A percentile compares a stretch with the other conserved stretches of the same genome.
Conservation (phyloP, 2,113 vertebrate genomes). For the Chloroceryle aenea region DNA sequence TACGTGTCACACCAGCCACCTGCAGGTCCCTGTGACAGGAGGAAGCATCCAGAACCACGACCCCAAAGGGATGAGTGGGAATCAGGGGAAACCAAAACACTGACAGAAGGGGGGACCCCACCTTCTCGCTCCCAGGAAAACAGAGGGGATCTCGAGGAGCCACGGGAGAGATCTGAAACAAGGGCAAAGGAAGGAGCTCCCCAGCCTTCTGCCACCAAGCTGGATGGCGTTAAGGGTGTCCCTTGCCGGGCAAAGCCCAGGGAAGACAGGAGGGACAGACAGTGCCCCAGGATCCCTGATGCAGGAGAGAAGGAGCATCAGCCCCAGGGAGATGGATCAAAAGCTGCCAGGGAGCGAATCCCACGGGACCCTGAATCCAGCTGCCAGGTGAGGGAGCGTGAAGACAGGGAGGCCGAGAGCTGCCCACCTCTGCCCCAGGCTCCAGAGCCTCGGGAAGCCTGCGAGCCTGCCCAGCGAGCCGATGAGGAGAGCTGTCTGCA, state of each 20-base stretch:
- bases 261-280: neutral
- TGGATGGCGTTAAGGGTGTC: neutral
- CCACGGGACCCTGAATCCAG: rapidly evolving
- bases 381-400: neutral
- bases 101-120: rapidly evolving
- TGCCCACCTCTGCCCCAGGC: neutral
- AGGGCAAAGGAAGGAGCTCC: neutral
- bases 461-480: rapidly evolving
- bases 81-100: rapidly evolving
- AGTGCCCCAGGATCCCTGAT: rapidly evolving
- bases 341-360: neutral
- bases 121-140: neutral
- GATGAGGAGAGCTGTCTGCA: rapidly evolving
- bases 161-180: neutral
- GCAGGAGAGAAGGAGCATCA: neutral
- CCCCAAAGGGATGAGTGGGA: neutral
- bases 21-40: rapidly evolving
- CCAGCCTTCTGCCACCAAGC: neutral
- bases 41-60: rapidly evolving
- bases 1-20: rapidly evolving
- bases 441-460: neutral
- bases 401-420: neutral
- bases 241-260: neutral
- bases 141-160: rapidly evolving
- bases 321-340: neutral